phyloP scores from a whole-genome alignment of 2,888 invertebrate genomes.

The Hirtodrosophila alboralis region DNA sequence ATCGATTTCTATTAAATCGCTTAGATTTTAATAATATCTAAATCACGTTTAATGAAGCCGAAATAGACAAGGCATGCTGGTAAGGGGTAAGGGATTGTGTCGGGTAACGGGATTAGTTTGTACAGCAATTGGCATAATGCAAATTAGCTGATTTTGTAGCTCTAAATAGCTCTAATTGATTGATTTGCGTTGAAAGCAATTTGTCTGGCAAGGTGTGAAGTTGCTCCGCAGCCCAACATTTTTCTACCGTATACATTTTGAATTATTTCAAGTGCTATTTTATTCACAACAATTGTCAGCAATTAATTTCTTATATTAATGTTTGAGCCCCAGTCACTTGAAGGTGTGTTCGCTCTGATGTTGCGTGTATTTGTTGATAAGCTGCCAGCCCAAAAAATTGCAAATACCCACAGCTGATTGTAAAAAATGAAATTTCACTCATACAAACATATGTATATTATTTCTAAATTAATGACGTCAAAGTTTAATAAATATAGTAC shows the following conservation, averaged over 20 bases:
- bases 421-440: conserved; percentile 25
- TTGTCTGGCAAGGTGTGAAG: conserved; percentile 32
- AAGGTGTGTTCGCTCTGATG: conserved; percentile 17
- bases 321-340: conserved; percentile 21
- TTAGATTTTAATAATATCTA: conserved; percentile 30
- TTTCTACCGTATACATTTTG: conserved; percentile 68
- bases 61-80: conserved; percentile 22
- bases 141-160: conserved; percentile 52
- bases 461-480: conserved; percentile 66
- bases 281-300: conserved; percentile 51
- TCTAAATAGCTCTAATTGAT: conserved; percentile 71
- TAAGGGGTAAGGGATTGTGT: not conserved
- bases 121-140: conserved; percentile 58
- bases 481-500: conserved; percentile 28
- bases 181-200: conserved; percentile 48
- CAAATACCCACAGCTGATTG: not conserved
- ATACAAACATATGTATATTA: too few species aligned
- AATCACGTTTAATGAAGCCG: conserved; percentile 32
- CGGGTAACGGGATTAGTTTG: conserved; percentile 23
- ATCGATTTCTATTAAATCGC: conserved; percentile 7
- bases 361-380: conserved; percentile 21
- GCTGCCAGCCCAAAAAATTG: conserved; percentile 11
- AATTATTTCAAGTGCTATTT: conserved; percentile 52
- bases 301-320: conserved; percentile 56
- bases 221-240: conserved; percentile 25